These are phyloP conservation scores for Eretmochelys imbricata DNA, from an alignment of 2,113 vertebrate genomes.

Conservation along the genomic window DNA sequence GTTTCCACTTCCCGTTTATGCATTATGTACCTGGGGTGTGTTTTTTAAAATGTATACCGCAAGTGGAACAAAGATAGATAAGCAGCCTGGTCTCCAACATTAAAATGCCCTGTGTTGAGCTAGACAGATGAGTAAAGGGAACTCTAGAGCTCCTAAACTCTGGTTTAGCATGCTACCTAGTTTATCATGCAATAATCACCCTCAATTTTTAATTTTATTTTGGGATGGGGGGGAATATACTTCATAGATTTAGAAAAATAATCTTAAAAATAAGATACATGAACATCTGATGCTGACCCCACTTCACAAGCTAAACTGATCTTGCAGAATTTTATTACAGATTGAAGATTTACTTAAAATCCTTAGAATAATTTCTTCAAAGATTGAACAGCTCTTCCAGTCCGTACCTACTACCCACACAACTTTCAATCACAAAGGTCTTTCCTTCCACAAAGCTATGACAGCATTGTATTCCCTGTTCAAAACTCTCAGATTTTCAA, in stretches of 20 bases:
- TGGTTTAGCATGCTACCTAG: neutral
- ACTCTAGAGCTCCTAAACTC: neutral
- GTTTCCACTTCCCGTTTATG: constrained; percentile 59
- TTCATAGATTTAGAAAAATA: neutral
- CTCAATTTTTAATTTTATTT: neutral
- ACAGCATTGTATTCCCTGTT: neutral
- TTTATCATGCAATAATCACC: neutral
- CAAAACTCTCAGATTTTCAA: neutral
- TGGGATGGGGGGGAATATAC: neutral
- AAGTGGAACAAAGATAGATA: neutral
- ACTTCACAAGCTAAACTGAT: accelerated
- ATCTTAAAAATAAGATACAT: neutral
- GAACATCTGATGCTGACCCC: neutral
- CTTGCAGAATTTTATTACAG: neutral
- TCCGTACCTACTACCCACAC: neutral
- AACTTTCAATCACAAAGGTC: neutral
- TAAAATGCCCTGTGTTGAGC: neutral
- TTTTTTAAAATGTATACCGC: neutral
- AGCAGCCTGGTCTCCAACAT: neutral
- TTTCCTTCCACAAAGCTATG: neutral
- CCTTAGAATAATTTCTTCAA: neutral
- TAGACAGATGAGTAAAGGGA: constrained; percentile 1
- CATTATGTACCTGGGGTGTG: neutral
- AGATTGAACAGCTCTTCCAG: neutral
- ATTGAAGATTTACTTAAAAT: neutral